Percentiles rank a stretch among this genome's conserved stretches.
Conservation (phyloP, 2,888 invertebrate genomes). For the Sussaba pulchella region DNA sequence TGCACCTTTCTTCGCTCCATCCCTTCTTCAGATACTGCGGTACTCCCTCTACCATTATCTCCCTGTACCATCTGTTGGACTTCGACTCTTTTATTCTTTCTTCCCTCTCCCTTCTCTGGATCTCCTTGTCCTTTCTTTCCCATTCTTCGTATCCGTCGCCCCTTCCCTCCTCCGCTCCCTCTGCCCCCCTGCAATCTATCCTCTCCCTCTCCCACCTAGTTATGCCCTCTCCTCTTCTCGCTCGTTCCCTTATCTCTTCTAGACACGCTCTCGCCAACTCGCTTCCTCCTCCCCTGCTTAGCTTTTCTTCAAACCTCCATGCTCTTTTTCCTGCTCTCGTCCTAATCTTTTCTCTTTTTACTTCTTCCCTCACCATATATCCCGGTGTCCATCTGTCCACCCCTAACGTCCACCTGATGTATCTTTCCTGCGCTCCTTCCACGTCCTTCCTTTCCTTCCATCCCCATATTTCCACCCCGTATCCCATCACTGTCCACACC, state of each 20-base stretch:
- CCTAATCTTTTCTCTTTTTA: no score
- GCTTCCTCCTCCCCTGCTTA: no score
- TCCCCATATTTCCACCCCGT: slow-evolving; percentile 58
- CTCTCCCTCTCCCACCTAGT: neutral
- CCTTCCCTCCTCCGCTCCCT: neutral
- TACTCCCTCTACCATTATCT: slow-evolving; percentile 3
- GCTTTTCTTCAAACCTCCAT: no score
- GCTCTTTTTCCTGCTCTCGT: no score
- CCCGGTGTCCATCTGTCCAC: slow-evolving; percentile 39
- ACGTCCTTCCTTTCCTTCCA: slow-evolving; percentile 46
- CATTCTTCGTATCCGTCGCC: neutral
- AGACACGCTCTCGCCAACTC: no score
- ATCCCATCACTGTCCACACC: slow-evolving; percentile 48
- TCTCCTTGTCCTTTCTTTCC: no score
- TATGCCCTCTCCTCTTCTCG: neutral
- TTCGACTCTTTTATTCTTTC: no score
- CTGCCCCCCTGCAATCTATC: neutral
- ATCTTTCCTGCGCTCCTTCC: slow-evolving; percentile 35
- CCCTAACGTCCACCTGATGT: slow-evolving; percentile 27
- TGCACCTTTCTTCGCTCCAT: slow-evolving; percentile 2
- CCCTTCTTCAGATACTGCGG: slow-evolving; percentile 18
- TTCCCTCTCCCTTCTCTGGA: no score
- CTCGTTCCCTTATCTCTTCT: no score
- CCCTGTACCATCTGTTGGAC: slow-evolving; percentile 11
- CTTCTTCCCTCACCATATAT: slow-evolving; percentile 20